Evolutionary conservation across 2,888 invertebrate genomes (phyloP).

Genomic region (Podotricha telesiphe): DNA sequence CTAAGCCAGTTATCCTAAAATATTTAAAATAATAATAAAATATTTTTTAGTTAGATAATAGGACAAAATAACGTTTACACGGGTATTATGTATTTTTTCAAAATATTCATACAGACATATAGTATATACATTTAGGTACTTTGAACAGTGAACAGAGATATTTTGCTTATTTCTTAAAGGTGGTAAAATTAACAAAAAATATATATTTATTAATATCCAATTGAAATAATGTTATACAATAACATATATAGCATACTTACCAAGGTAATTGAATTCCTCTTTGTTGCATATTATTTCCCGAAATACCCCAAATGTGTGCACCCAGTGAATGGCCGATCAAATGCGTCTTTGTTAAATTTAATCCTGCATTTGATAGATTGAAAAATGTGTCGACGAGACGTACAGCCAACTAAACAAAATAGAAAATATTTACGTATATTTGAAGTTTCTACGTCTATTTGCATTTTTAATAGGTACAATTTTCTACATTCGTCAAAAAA

Average conservation of each 20-base stretch:
- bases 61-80: not conserved
- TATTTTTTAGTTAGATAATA: too few species aligned
- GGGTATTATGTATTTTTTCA: too few species aligned
- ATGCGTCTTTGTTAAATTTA: constrained; percentile 66
- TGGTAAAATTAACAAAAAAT: not conserved
- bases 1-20: constrained; percentile 56
- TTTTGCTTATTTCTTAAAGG: too few species aligned
- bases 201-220: not conserved
- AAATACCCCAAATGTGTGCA: constrained; percentile 70
- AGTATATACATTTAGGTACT: too few species aligned
- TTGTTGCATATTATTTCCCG: constrained; percentile 61
- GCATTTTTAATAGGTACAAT: too few species aligned
- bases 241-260: constrained; percentile 51
- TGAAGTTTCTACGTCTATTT: too few species aligned
- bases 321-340: constrained; percentile 75
- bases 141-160: too few species aligned
- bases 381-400: constrained; percentile 60
- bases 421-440: not conserved
- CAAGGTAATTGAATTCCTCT: constrained; percentile 61
- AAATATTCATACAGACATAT: too few species aligned
- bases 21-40: not conserved
- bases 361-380: constrained; percentile 58
- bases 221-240: not conserved
- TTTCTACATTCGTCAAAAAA: too few species aligned
- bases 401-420: constrained; percentile 57